phyloP scores from a whole-genome alignment of 1,140 invertebrate species.

The Sinella curviseta region DNA sequence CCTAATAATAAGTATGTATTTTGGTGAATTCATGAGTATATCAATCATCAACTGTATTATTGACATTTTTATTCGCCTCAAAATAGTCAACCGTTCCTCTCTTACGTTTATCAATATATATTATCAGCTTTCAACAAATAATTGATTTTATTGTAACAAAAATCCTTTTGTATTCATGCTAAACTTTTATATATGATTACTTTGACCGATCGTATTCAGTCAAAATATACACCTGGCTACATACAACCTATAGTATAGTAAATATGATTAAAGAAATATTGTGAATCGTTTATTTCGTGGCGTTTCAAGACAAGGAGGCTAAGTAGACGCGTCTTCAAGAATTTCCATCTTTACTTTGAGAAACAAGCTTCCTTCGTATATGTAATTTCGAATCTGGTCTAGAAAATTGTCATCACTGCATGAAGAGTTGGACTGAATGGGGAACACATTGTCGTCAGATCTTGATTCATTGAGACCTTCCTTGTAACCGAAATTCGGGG shows the following conservation, averaged over 20 bases:
- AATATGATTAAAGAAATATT: background rate
- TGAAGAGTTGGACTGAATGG: background rate
- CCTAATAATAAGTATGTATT: too few relatives aligned
- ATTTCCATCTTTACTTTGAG: background rate
- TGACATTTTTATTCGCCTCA: too few relatives aligned
- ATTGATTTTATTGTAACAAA: too few relatives aligned
- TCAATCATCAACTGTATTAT: too few relatives aligned
- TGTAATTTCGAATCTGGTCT: background rate
- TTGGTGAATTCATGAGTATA: too few relatives aligned
- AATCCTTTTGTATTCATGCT: too few relatives aligned
- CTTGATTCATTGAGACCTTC: background rate
- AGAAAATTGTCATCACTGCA: background rate
- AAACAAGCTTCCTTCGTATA: background rate
- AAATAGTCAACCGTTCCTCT: too few relatives aligned
- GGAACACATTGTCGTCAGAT: background rate
- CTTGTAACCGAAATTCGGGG: background rate
- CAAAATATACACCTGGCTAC: too few relatives aligned
- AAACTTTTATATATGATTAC: too few relatives aligned
- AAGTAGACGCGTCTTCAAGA: background rate
- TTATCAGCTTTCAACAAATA: too few relatives aligned
- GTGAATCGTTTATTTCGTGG: background rate
- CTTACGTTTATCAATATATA: too few relatives aligned
- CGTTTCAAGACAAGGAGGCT: background rate
- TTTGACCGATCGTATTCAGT: too few relatives aligned
- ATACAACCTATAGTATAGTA: background rate